Evolutionary conservation across 2,797 vertebrate genomes (phyloP).

Genomic region (Halcyon badia): DNA sequence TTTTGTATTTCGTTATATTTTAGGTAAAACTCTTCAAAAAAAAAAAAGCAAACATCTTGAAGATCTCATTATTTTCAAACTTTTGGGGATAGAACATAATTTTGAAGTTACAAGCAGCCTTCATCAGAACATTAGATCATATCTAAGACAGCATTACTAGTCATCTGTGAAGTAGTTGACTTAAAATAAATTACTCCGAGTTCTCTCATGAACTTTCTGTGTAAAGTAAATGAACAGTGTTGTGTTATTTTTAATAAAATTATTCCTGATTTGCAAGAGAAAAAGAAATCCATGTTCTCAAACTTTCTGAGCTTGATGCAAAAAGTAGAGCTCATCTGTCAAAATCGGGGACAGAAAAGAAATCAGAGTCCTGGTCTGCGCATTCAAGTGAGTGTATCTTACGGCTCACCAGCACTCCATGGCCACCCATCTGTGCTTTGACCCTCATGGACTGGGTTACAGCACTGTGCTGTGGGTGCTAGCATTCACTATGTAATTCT

Average conservation of each 20-base stretch:
- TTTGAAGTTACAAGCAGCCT: background rate
- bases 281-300: background rate
- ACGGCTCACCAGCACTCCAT: accelerated
- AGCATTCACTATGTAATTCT: background rate
- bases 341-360: background rate
- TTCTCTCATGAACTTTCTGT: background rate
- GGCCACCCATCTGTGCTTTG: background rate
- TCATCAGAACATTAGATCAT: background rate
- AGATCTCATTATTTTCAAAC: background rate
- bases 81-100: background rate
- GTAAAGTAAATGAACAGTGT: accelerated
- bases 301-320: background rate
- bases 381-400: background rate
- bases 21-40: background rate
- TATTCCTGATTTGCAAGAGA: background rate
- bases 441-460: accelerated
- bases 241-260: background rate
- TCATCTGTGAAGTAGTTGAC: background rate
- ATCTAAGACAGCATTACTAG: background rate
- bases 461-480: background rate
- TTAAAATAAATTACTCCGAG: background rate
- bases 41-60: background rate
- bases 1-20: background rate
- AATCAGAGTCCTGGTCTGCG: background rate
- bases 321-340: background rate